Evolutionary conservation across 2,888 invertebrate species (phyloP).

Genomic region (Tenthredo distinguenda): DNA sequence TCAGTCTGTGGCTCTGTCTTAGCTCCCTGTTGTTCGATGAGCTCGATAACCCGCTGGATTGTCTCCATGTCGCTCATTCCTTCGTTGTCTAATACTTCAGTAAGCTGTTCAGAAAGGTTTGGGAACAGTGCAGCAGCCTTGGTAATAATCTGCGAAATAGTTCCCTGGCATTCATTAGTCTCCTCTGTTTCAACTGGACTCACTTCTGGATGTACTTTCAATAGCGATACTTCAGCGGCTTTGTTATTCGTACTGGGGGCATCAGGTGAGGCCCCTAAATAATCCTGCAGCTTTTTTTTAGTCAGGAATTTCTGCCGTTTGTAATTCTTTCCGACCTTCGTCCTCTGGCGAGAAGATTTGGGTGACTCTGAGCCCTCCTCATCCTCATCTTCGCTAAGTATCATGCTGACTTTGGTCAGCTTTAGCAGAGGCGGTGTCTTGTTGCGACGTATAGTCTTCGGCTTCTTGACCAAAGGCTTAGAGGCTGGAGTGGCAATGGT

Average conservation of each 20-base stretch:
- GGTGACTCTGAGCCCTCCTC: background rate
- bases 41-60: conserved; percentile 54
- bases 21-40: conserved; percentile 42
- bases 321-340: conserved; percentile 58
- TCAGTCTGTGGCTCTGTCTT: background rate
- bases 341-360: conserved; percentile 49
- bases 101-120: conserved; percentile 54
- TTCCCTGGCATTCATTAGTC: background rate
- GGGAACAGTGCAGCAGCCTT: conserved; percentile 54
- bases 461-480: conserved; percentile 56
- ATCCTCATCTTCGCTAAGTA: conserved; percentile 55
- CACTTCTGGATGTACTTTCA: background rate
- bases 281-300: conserved; percentile 29
- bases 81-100: conserved; percentile 49
- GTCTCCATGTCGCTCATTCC: conserved; percentile 54
- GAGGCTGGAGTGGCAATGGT: conserved; percentile 25
- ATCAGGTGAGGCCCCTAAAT: background rate
- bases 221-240: background rate
- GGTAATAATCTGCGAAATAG: conserved; percentile 17
- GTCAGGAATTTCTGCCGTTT: background rate
- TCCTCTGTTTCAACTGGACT: background rate
- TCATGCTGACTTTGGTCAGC: conserved; percentile 62
- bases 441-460: conserved; percentile 59
- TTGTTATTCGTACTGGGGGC: background rate
- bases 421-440: conserved; percentile 64